Conservation (phyloP, 2,113 vertebrate genomes). For the Pogonocichla stellata region DNA sequence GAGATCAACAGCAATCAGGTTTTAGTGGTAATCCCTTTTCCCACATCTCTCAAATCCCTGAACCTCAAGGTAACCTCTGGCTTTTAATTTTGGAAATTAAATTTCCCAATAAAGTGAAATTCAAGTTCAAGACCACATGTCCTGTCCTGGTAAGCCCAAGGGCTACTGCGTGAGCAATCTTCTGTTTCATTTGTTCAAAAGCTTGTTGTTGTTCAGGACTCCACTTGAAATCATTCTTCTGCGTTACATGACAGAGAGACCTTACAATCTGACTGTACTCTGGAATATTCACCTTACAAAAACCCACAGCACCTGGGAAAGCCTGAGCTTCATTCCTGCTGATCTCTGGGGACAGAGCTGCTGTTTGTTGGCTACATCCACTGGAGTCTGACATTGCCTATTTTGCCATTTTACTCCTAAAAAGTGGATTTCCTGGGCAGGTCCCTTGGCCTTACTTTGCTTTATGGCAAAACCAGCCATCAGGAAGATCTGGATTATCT, state of each 20-base stretch:
- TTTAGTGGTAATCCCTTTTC: not conserved
- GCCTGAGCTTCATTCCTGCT: not conserved
- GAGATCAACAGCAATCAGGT: not conserved
- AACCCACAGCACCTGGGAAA: not conserved
- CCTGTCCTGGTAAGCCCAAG: not conserved
- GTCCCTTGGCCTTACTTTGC: not conserved
- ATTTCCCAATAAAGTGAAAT: not conserved
- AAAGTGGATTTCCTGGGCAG: not conserved
- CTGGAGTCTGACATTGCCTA: accelerated
- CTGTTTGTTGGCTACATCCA: not conserved
- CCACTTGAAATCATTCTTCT: not conserved
- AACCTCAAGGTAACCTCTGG: not conserved
- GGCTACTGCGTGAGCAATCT: not conserved
- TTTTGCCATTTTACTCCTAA: not conserved
- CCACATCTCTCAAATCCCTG: not conserved
- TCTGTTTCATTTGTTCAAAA: not conserved
- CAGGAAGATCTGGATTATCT: not conserved
- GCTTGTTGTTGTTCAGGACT: not conserved
- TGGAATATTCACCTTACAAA: not conserved
- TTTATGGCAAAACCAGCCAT: not conserved
- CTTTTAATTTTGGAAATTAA: not conserved
- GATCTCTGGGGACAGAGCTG: not conserved
- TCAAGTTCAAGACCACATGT: not conserved
- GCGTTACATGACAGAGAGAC: not conserved
- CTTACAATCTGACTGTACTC: not conserved